Percentiles rank a stretch among this genome's conserved stretches.
Evolutionary conservation across 1,140 invertebrate genomes (phyloP).

Genomic region (Coenobita brevimanus): DNA sequence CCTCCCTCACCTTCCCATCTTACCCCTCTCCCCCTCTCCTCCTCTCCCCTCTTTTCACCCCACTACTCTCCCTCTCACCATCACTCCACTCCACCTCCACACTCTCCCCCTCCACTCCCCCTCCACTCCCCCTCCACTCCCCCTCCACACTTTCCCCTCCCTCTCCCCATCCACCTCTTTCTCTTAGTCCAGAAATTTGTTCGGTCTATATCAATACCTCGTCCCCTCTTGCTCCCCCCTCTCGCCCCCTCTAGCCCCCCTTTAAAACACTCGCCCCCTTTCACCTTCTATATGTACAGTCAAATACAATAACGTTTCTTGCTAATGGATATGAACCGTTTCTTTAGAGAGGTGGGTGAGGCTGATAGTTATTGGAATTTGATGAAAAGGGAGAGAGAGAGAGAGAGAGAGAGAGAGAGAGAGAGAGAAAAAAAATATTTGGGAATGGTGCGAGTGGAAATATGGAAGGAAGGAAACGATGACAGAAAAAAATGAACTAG

Average conservation of each 20-base stretch:
- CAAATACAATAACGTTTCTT: conserved; percentile 5
- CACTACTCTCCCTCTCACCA: background rate
- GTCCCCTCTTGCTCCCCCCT: background rate
- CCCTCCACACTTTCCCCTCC: background rate
- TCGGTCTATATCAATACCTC: conserved; percentile 56
- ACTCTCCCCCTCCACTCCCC: too few species aligned
- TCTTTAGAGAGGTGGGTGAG: conserved; percentile 2
- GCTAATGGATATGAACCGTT: conserved; percentile 16
- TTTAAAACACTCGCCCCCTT: background rate
- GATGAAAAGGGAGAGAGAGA: conserved; percentile 6
- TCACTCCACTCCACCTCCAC: too few species aligned
- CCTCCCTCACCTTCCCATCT: too few species aligned
- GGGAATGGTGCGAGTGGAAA: background rate
- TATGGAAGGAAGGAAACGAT: background rate
- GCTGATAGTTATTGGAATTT: conserved; percentile 4
- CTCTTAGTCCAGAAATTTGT: conserved; percentile 31
- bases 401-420: background rate
- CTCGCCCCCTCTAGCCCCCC: background rate
- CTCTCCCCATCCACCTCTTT: background rate
- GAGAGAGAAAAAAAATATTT: conserved; percentile 6
- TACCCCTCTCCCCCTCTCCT: too few species aligned
- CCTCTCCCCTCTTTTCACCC: too few species aligned
- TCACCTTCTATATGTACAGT: background rate
- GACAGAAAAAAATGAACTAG: background rate
- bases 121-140: too few species aligned